Evolutionary conservation across 1,140 invertebrate species (phyloP).

Genomic region (Scaptomyza montana): DNA sequence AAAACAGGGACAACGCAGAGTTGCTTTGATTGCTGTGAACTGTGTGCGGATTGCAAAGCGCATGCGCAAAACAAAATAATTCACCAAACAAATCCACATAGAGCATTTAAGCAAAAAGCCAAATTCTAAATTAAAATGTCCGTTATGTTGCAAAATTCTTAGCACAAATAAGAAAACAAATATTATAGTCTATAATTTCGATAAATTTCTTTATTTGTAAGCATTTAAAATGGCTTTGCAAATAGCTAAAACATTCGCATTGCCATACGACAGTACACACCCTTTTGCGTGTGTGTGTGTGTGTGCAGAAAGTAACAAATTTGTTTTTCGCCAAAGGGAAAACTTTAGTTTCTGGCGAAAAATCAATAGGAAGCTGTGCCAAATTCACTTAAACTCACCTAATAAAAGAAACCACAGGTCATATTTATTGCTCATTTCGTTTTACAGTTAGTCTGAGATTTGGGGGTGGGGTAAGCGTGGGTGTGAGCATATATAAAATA

Average conservation of each 20-base stretch:
- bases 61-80: slow-evolving; percentile 65
- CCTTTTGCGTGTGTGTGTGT: slow-evolving; percentile 43
- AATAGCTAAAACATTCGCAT: slow-evolving; percentile 2
- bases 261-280: slow-evolving; percentile 45
- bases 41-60: slow-evolving; percentile 32
- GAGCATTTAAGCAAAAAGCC: slow-evolving; percentile 45
- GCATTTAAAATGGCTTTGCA: neutral
- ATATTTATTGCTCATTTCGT: slow-evolving; percentile 1
- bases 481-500: neutral
- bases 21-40: slow-evolving; percentile 58
- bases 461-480: neutral
- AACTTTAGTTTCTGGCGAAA: slow-evolving; percentile 53
- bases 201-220: neutral
- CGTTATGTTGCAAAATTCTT: neutral
- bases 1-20: slow-evolving; percentile 49
- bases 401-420: neutral
- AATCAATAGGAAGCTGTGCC: slow-evolving; percentile 63
- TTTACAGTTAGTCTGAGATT: neutral
- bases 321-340: slow-evolving; percentile 49
- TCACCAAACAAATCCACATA: slow-evolving; percentile 56
- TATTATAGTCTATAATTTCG: neutral
- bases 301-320: slow-evolving; percentile 54
- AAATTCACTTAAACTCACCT: slow-evolving; percentile 10
- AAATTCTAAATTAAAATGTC: slow-evolving; percentile 64
- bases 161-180: neutral